Conservation (phyloP, 2,797 vertebrate genomes). For the Steatocranus sp. region DNA sequence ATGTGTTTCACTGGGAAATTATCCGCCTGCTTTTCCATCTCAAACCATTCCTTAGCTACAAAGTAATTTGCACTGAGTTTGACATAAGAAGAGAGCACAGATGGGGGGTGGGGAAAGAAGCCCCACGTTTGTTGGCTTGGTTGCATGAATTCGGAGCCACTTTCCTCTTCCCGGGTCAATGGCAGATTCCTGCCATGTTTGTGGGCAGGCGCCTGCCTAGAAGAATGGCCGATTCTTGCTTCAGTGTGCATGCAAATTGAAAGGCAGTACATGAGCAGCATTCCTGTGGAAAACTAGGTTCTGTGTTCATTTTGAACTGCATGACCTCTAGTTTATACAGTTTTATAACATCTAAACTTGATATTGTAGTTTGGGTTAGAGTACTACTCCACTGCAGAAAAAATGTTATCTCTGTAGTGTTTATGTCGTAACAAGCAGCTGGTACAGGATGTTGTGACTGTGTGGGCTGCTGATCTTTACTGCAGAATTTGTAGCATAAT, state of each 20-base stretch:
- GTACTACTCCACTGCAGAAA: constrained; percentile 2
- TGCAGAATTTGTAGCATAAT: neutral
- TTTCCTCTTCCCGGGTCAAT: constrained; percentile 25
- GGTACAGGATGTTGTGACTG: neutral
- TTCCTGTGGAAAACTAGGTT: constrained; percentile 51
- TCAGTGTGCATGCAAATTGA: constrained; percentile 23
- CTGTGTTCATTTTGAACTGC: constrained; percentile 11
- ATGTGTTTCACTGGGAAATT: neutral
- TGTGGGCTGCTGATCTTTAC: neutral
- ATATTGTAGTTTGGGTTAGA: neutral
- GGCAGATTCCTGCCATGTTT: constrained; percentile 57
- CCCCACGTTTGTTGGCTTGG: constrained; percentile 2
- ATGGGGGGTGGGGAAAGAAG: neutral
- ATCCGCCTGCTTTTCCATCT: neutral
- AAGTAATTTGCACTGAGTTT: neutral
- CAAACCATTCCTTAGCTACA: neutral
- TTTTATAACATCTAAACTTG: neutral
- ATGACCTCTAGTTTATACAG: constrained; percentile 2
- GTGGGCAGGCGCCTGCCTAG: constrained; percentile 38
- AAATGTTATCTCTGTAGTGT: neutral
- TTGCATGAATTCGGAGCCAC: neutral
- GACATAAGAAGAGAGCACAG: neutral
- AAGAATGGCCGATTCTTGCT: constrained; percentile 34
- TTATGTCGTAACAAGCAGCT: neutral
- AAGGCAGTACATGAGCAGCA: constrained; percentile 6